phyloP scores from a whole-genome alignment of 2,888 invertebrate genomes.

The Nezara viridula region DNA sequence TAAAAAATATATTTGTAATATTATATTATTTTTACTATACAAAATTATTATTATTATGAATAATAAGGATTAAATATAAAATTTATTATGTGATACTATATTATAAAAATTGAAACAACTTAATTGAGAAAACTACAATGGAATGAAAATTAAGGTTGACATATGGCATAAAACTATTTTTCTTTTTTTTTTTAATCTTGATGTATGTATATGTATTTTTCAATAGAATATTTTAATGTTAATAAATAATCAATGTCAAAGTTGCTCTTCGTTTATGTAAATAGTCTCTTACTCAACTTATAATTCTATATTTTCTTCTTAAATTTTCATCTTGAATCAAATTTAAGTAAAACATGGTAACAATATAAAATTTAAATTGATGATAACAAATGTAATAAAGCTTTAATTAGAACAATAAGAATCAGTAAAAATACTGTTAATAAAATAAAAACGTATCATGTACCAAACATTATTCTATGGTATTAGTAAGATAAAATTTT shows the following conservation, averaged over 20 bases:
- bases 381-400: conserved; percentile 50
- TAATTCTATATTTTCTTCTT: conserved; percentile 27
- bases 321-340: not conserved
- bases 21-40: not conserved
- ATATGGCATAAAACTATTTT: conserved; percentile 41
- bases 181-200: conserved; percentile 24
- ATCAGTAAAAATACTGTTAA: conserved; percentile 28
- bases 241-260: conserved; percentile 50
- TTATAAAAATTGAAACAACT: not conserved
- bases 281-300: conserved; percentile 36
- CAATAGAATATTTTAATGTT: conserved; percentile 17
- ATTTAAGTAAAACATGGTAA: conserved; percentile 34
- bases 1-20: not conserved
- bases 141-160: conserved; percentile 22
- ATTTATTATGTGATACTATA: conserved; percentile 39
- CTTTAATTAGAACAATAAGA: conserved; percentile 59
- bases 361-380: conserved; percentile 16
- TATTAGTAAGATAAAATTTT: conserved; percentile 1
- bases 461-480: not conserved
- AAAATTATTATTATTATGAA: not conserved
- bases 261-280: conserved; percentile 59
- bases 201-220: conserved; percentile 9
- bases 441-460: conserved; percentile 29
- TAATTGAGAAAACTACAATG: not conserved
- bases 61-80: not conserved